Evolutionary conservation across 2,888 invertebrate genomes (phyloP).

Genomic region (Tetrapedia diversipes): DNA sequence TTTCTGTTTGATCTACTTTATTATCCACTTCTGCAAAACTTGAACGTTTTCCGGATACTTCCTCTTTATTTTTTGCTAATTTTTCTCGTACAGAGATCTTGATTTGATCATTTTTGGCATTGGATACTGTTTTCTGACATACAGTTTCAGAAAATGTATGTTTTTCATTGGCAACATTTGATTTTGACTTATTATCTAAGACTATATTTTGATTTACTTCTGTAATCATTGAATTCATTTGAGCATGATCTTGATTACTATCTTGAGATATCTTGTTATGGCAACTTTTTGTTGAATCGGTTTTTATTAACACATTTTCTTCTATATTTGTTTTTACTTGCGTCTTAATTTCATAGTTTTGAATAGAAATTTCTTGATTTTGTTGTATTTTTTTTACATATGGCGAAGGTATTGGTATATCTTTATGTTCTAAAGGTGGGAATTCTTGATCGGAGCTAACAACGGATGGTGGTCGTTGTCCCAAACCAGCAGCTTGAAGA

Average conservation of each 20-base stretch:
- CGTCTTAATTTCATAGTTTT: slow-evolving; percentile 53
- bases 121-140: slow-evolving; percentile 74
- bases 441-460: slow-evolving; percentile 84
- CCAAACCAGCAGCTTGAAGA: slow-evolving; percentile 86
- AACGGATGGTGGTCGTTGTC: slow-evolving; percentile 87
- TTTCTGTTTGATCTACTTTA: slow-evolving; percentile 65
- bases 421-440: slow-evolving; percentile 77
- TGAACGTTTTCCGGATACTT: slow-evolving; percentile 75
- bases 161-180: slow-evolving; percentile 66
- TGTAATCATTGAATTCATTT: slow-evolving; percentile 44
- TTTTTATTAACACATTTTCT: slow-evolving; percentile 40
- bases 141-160: slow-evolving; percentile 60
- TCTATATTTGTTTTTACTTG: slow-evolving; percentile 46
- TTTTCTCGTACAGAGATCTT: slow-evolving; percentile 76
- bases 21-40: slow-evolving; percentile 75
- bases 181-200: slow-evolving; percentile 66
- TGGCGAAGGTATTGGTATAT: slow-evolving; percentile 76
- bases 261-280: slow-evolving; percentile 64
- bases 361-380: slow-evolving; percentile 59
- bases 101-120: slow-evolving; percentile 79
- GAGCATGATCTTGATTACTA: slow-evolving; percentile 61
- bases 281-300: slow-evolving; percentile 50
- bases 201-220: slow-evolving; percentile 62
- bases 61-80: slow-evolving; percentile 75
- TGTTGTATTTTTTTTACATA: slow-evolving; percentile 72